Percentiles rank a stretch among this genome's conserved stretches.
Conservation (phyloP, 2,888 invertebrate species). For the Polydrusus pterygomalis region DNA sequence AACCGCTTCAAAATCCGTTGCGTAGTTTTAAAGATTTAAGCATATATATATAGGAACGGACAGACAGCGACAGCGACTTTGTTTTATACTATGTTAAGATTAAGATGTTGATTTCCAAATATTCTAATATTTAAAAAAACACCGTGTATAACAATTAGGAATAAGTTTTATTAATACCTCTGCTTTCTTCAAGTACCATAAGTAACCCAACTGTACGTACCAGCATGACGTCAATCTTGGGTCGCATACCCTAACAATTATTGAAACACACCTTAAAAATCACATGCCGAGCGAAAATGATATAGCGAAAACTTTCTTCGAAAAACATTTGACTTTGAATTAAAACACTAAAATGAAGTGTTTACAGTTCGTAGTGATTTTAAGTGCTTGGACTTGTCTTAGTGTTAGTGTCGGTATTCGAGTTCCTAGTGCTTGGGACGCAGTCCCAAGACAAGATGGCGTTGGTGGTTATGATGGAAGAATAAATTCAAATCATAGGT, state of each 20-base stretch:
- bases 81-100: no score
- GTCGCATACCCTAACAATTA: conserved; percentile 13
- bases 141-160: no score
- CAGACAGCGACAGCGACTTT: no score
- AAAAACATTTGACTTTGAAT: background rate
- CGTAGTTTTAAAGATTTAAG: no score
- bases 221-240: conserved; percentile 3
- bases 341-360: conserved; percentile 27
- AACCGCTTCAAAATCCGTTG: no score
- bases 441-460: background rate
- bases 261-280: conserved; percentile 1
- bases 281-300: conserved; percentile 18
- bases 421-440: conserved; percentile 36
- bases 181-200: conserved; percentile 10
- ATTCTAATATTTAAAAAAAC: no score
- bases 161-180: background rate
- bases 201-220: conserved; percentile 7
- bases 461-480: background rate
- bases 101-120: no score
- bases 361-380: conserved; percentile 23
- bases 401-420: conserved; percentile 23
- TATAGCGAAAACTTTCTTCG: conserved; percentile 15
- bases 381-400: conserved; percentile 31
- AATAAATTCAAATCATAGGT: background rate
- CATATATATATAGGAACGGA: no score